phyloP scores from a whole-genome alignment of 2,113 vertebrate species.

The Pandion haliaetus region DNA sequence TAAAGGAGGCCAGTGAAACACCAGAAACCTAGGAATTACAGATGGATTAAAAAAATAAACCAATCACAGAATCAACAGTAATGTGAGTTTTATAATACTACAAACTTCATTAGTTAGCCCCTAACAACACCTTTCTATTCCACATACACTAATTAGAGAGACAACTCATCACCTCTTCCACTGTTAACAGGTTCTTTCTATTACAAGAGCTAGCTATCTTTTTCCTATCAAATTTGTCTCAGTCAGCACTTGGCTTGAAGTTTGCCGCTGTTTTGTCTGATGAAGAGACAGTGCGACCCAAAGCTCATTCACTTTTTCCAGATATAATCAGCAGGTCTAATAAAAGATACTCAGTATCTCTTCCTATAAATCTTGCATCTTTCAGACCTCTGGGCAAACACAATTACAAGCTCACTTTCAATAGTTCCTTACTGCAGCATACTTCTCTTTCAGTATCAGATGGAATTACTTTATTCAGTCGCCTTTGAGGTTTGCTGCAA shows the following conservation, averaged over 20 bases:
- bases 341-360: background rate
- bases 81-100: background rate
- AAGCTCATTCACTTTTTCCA: background rate
- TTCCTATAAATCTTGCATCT: background rate
- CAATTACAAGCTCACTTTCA: background rate
- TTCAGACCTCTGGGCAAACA: background rate
- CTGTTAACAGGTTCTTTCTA: background rate
- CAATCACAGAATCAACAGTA: background rate
- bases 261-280: background rate
- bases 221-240: background rate
- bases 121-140: background rate
- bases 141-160: background rate
- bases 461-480: background rate
- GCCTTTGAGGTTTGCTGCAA: background rate
- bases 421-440: background rate
- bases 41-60: background rate
- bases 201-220: background rate
- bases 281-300: rapidly evolving
- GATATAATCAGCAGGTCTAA: background rate
- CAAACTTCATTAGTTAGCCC: background rate
- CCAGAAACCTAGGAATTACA: background rate
- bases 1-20: background rate
- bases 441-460: background rate
- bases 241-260: background rate
- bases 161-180: background rate